Evolutionary conservation across 2,113 vertebrate species (phyloP), one percentile per base, ranked within the genome.

Genomic region (Lepisosteus osseus): DNA sequence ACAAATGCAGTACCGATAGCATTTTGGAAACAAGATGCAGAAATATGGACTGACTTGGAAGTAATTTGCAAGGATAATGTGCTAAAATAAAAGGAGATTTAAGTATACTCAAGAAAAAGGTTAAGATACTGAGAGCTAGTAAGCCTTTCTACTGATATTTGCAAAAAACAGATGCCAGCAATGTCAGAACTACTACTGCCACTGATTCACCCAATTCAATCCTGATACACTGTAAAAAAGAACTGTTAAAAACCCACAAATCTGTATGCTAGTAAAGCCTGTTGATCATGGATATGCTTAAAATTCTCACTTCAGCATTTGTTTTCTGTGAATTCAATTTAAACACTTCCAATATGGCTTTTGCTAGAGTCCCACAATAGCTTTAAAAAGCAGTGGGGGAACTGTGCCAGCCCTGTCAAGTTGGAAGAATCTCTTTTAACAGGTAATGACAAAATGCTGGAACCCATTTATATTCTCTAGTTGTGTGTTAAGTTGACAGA

Each of bases 71-170:
- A 77, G 76, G 78, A 70, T 54, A 83, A 80, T 86, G 69, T 71
- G 73, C 76, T 82, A 77, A 66, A 74, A 82, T 70, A 71, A 68
- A 44, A 75, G 64, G 74, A 89, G 78, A 83, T 78, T 72, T 70
- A 80, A 71, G 76, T 78, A 79, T 71, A 87, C 74, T 71, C 78
- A 85, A 83, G 73, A 87, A 79, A 91, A 90, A 89, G 82, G 67
- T 77, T 89, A 79, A 79, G 80, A 79, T 69, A 74, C 78, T 79
- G 82, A 69, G 75, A 74, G 71, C 75, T 78, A 85, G 82, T 81
- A 86, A 90, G 78, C 80, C 84, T 90, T 90, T 89, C 86, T 88
- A 75, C 85, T 91, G 86, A 86, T 90, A 87, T 86, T 88, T 86
- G 79, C 79, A 88, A 84, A 75, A 56, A 62, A n/a, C 8, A 69